These are phyloP conservation scores for Drosophila robusta DNA, from an alignment of 2,888 invertebrate species.

Conservation along the genomic window DNA sequence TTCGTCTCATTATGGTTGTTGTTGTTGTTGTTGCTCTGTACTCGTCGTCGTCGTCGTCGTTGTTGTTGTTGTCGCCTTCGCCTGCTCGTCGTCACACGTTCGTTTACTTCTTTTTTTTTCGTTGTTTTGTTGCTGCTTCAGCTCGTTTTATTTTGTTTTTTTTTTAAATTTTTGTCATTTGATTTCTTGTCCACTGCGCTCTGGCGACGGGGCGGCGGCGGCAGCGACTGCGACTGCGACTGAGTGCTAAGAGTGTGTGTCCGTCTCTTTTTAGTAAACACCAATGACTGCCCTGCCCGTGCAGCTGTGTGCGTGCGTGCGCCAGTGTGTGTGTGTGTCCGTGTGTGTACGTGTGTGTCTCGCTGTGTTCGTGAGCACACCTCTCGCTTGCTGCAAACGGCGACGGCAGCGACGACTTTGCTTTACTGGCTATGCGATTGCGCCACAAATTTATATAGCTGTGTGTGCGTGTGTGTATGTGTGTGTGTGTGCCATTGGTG, in stretches of 20 bases:
- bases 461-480: constrained; percentile 37
- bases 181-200: constrained; percentile 69
- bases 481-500: constrained; percentile 54
- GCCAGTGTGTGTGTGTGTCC: constrained; percentile 17
- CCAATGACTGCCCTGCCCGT: constrained; percentile 61
- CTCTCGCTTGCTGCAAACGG: constrained; percentile 42
- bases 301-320: constrained; percentile 40
- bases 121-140: constrained; percentile 4
- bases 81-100: constrained; percentile 48
- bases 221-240: constrained; percentile 29
- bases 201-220: constrained; percentile 22
- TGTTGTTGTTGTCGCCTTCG: constrained; percentile 35
- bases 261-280: constrained; percentile 69
- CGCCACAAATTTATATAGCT: constrained; percentile 45
- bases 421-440: constrained; percentile 60
- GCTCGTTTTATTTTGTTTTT: constrained; percentile 7
- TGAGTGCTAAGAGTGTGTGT: constrained; percentile 58
- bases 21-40: constrained; percentile 3
- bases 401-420: constrained; percentile 44
- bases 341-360: constrained; percentile 25
- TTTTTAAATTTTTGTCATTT: constrained; percentile 79
- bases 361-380: constrained; percentile 41
- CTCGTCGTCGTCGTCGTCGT: constrained; percentile 31
- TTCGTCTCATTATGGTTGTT: constrained; percentile 52
- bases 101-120: constrained; percentile 39